phyloP scores from a whole-genome alignment of 2,113 vertebrate species.

The Tachycineta bicolor region DNA sequence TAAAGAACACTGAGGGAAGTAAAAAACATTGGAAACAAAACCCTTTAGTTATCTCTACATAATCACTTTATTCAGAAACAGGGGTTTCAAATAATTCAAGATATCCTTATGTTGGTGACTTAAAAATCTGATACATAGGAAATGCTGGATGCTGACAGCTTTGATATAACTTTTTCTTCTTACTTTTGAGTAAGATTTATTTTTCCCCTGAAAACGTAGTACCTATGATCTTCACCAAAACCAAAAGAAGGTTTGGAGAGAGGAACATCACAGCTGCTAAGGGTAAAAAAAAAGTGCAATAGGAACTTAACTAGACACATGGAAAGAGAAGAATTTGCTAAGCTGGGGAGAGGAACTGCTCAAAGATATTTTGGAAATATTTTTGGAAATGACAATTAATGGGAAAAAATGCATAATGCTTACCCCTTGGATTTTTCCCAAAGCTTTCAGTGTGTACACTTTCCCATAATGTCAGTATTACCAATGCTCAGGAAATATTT shows the following conservation, averaged over 20 bases:
- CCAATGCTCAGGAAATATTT: background rate
- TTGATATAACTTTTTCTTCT: background rate
- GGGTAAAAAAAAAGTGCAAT: background rate
- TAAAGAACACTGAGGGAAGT: background rate
- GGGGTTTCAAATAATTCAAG: background rate
- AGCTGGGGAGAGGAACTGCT: background rate
- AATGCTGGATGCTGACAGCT: background rate
- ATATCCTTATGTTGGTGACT: background rate
- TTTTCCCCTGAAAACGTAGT: background rate
- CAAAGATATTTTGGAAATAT: background rate
- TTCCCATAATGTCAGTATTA: background rate
- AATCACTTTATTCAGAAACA: background rate
- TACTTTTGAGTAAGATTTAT: background rate
- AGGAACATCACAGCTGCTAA: background rate
- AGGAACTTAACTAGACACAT: background rate
- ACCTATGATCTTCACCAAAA: background rate
- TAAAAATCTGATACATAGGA: background rate
- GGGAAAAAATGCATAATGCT: background rate
- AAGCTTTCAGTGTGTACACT: background rate
- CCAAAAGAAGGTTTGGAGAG: background rate
- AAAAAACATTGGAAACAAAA: background rate
- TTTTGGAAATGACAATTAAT: background rate
- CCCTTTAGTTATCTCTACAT: background rate
- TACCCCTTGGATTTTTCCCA: background rate
- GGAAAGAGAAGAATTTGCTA: background rate